Percentiles rank a stretch among this genome's conserved stretches.
Conservation (phyloP, 2,888 invertebrate genomes). For the Xanthia togata region DNA sequence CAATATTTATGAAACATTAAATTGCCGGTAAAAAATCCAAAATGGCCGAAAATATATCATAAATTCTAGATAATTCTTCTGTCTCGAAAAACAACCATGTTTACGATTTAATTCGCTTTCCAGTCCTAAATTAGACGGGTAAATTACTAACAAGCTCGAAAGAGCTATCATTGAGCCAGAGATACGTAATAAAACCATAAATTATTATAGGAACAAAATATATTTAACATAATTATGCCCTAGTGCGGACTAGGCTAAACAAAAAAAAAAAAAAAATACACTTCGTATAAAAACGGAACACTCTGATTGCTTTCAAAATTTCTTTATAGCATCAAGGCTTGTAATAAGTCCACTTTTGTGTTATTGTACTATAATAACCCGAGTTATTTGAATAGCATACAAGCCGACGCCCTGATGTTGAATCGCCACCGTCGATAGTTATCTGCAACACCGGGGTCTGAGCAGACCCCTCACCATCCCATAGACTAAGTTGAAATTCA, state of each 20-base stretch:
- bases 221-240: conserved; percentile 21
- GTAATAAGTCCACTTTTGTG: background rate
- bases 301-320: background rate
- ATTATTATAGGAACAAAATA: conserved; percentile 29
- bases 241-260: conserved; percentile 17
- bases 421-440: background rate
- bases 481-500: conserved; percentile 9
- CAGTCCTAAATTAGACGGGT: background rate
- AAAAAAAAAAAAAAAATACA: background rate
- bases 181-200: conserved; percentile 2
- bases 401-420: background rate
- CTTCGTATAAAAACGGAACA: conserved; percentile 4
- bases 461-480: background rate
- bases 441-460: background rate
- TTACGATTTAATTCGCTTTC: background rate
- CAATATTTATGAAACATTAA: conserved; percentile 4
- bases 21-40: conserved; percentile 5
- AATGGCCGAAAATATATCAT: background rate
- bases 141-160: background rate
- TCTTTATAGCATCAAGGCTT: background rate
- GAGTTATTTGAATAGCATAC: background rate
- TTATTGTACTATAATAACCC: background rate
- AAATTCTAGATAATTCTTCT: conserved; percentile 1
- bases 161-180: background rate
- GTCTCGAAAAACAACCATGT: background rate